Base-by-base conservation (phyloP, 2,113 vertebrate genomes). In the Epinephelus cyanopodus region DNA sequence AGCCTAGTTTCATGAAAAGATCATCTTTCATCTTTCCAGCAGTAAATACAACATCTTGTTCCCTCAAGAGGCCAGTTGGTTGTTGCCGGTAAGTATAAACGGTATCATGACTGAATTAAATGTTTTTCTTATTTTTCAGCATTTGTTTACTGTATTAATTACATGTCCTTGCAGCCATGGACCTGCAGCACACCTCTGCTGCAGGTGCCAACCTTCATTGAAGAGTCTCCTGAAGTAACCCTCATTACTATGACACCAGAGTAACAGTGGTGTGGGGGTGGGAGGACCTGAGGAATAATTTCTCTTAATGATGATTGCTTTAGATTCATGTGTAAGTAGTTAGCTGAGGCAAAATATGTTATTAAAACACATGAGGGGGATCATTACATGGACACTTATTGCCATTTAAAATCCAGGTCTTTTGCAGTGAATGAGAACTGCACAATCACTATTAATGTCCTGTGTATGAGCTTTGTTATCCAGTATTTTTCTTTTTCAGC, bases 271-370 rank as follows among this genome's bases (percentile, higher is more conserved):
- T 17, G 57, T 62, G 47, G 48, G 1, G 7, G 64, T 68, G 75
- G 18, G 25, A 47, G 33, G 19, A 45, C n/a, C 37, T 9, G 2
- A n/a, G 50, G 18, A 57, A 45, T 72, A 3, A 81, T 66, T 29
- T 33, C 21, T 73, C 29, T 42, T 45, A 73, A 74, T 42, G 61
- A 52, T 52, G 9, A 74, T 29, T 74, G 54, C 70, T 74, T 60
- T 25, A 56, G 9, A 56, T 57, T 58, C 21, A 27, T 67, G 65
- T 19, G 23, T 27, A 67, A 19, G 33, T 37, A 37, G 45, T 18
- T 14, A 69, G 15, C 15, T 5, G 9, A 50, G 65, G 45, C 7
- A 23, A 47, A 52, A 56, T 21, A 39, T 21, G 48, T 57, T 11
- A 64, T 47, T 21, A 65, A 58, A 70, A 42, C 42, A 58, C 53